These are phyloP conservation scores for Apamea sordens DNA, from an alignment of 2,888 invertebrate species.

Conservation along the genomic window DNA sequence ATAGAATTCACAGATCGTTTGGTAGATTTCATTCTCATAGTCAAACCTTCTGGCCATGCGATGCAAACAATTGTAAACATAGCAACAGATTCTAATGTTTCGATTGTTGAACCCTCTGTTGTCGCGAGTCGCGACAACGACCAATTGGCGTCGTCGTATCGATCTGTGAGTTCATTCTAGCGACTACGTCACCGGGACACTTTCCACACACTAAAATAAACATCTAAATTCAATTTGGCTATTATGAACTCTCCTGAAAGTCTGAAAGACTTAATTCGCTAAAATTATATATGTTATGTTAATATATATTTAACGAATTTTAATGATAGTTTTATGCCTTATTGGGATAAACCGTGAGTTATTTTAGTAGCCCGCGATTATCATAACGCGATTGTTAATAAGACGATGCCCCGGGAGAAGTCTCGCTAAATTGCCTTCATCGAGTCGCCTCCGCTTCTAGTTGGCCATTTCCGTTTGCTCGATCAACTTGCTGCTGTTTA, in stretches of 20 bases:
- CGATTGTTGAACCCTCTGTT: constrained; percentile 75
- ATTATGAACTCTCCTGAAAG: constrained; percentile 32
- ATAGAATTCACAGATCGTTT: constrained; percentile 34
- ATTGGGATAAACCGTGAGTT: neutral
- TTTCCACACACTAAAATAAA: constrained; percentile 71
- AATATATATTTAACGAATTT: neutral
- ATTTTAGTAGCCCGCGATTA: constrained; percentile 25
- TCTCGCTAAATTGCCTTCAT: constrained; percentile 74
- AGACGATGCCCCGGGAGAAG: constrained; percentile 71
- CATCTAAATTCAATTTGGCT: constrained; percentile 61
- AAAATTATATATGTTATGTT: neutral
- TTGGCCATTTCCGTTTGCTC: constrained; percentile 84
- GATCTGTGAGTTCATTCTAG: constrained; percentile 79
- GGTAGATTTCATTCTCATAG: constrained; percentile 37
- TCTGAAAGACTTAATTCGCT: neutral
- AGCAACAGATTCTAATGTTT: constrained; percentile 75
- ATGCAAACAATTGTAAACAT: constrained; percentile 66
- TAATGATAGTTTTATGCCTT: neutral
- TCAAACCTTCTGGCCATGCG: constrained; percentile 15
- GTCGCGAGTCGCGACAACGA: constrained; percentile 76
- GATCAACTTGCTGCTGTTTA: constrained; percentile 75
- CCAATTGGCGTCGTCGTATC: constrained; percentile 85
- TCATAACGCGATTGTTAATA: constrained; percentile 68
- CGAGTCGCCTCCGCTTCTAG: constrained; percentile 76
- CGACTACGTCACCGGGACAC: constrained; percentile 76